phyloP scores from a whole-genome alignment of 2,797 vertebrate species.

The Prionace glauca region DNA sequence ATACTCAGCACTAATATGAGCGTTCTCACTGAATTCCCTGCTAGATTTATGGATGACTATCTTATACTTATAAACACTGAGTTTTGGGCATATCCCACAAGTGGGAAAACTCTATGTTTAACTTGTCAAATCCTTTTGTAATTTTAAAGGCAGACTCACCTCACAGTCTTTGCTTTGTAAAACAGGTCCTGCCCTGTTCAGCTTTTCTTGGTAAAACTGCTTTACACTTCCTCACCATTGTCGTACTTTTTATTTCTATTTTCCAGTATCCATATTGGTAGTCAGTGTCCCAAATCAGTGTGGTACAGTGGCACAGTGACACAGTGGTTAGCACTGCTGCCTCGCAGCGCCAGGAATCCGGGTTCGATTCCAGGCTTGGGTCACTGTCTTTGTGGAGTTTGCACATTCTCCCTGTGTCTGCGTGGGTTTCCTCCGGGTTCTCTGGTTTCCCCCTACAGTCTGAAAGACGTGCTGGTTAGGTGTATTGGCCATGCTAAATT shows the following conservation, averaged over 20 bases:
- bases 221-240: neutral
- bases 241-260: neutral
- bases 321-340: no score
- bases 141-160: neutral
- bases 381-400: no score
- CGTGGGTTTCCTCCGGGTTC: no score
- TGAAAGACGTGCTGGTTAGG: no score
- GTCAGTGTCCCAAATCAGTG: neutral
- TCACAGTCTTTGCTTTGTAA: neutral
- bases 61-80: neutral
- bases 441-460: no score
- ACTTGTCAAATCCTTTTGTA: neutral
- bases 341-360: no score
- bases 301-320: neutral
- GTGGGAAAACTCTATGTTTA: neutral
- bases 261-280: neutral
- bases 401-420: no score
- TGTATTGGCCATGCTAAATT: no score
- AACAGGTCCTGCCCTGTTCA: neutral
- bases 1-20: neutral
- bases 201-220: neutral
- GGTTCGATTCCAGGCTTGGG: no score
- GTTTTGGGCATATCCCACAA: neutral
- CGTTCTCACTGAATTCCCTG: neutral
- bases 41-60: neutral